Percentiles rank a stretch among this genome's conserved stretches.
Evolutionary conservation across 2,113 vertebrate species (phyloP).

Genomic region (Bombycilla garrulus): DNA sequence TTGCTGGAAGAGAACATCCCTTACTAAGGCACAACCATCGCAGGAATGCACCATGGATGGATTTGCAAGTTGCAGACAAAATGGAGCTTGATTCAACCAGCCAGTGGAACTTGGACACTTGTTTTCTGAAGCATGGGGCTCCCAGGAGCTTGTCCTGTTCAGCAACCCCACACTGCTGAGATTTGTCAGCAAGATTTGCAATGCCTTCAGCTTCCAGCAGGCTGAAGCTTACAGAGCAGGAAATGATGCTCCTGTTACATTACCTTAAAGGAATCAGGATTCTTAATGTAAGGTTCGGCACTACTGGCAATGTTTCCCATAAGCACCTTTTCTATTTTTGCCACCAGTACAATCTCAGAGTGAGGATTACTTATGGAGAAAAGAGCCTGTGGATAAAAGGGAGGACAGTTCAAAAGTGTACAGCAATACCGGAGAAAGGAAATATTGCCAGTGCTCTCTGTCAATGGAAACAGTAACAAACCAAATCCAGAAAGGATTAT

Average conservation of each 20-base stretch:
- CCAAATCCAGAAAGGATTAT: not conserved
- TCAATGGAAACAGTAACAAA: not conserved
- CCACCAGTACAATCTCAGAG: constrained; percentile 92
- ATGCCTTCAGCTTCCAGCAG: not conserved
- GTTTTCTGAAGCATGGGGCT: not conserved
- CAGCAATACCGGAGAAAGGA: not conserved
- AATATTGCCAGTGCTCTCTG: not conserved
- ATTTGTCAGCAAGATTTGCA: not conserved
- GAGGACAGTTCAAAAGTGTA: not conserved
- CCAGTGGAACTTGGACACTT: not conserved
- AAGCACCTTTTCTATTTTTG: constrained; percentile 94
- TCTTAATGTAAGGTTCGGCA: constrained; percentile 94
- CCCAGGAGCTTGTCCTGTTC: not conserved
- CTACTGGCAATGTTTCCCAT: constrained; percentile 91
- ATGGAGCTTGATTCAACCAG: not conserved
- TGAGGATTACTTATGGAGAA: constrained; percentile 95
- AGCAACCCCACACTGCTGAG: not conserved
- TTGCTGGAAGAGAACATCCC: not conserved
- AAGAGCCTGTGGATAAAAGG: constrained; percentile 80
- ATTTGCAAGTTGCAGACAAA: not conserved
- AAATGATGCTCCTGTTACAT: not conserved
- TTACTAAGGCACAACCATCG: not conserved
- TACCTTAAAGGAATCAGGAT: constrained; percentile 95
- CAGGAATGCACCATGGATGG: not conserved
- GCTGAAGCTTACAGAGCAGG: not conserved